Conservation (phyloP, 2,797 vertebrate species). For the Avahi laniger region DNA sequence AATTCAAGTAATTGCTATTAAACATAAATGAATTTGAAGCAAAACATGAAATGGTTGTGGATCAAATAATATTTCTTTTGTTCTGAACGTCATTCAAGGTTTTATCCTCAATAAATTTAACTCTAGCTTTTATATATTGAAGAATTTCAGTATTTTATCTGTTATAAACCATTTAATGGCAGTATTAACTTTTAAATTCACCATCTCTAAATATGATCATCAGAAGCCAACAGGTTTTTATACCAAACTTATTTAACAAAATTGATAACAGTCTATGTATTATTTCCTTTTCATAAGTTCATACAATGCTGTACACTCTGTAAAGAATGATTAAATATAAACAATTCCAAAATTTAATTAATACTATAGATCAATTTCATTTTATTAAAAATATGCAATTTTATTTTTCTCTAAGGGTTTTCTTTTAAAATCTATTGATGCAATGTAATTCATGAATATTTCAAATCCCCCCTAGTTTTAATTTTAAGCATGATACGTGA, state of each 20-base stretch:
- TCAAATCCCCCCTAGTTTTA: slow-evolving; percentile 55
- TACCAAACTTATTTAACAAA: background rate
- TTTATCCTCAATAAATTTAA: slow-evolving; percentile 27
- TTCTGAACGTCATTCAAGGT: background rate
- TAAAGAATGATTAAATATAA: slow-evolving; percentile 44
- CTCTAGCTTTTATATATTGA: background rate
- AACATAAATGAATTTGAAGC: slow-evolving; percentile 25
- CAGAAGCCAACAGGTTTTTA: slow-evolving; percentile 1
- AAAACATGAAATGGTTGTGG: background rate
- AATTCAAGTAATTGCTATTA: slow-evolving; percentile 68
- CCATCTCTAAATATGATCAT: background rate
- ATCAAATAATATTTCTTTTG: slow-evolving; percentile 29
- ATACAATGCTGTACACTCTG: background rate
- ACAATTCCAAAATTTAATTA: slow-evolving; percentile 60
- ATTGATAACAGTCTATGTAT: background rate
- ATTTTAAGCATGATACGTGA: slow-evolving; percentile 40
- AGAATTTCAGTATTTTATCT: background rate
- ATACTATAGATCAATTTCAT: slow-evolving; percentile 69
- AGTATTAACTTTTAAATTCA: background rate
- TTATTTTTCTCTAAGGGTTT: slow-evolving; percentile 59
- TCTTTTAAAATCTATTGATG: slow-evolving; percentile 64
- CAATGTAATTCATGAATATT: slow-evolving; percentile 68
- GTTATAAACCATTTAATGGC: background rate
- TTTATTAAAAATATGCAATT: slow-evolving; percentile 46
- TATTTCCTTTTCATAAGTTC: slow-evolving; percentile 27